These are phyloP conservation scores for Odocoileus virginianus DNA, from an alignment of 2,113 vertebrate genomes.

Conservation along the genomic window DNA sequence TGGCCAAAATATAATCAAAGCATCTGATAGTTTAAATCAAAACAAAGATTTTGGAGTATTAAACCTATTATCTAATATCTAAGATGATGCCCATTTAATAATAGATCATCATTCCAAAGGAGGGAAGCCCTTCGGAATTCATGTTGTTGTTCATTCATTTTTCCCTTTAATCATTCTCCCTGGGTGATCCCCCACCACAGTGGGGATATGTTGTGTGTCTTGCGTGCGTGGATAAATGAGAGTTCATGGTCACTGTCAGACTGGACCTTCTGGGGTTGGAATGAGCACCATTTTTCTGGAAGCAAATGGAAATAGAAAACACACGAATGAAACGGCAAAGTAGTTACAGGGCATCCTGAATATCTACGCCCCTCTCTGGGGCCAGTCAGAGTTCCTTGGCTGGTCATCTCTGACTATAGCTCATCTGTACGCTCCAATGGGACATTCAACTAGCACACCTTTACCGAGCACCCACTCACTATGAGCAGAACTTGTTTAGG, in stretches of 20 bases:
- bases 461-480: not conserved
- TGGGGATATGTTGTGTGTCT: not conserved
- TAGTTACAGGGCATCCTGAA: not conserved
- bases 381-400: not conserved
- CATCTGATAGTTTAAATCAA: not conserved
- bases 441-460: not conserved
- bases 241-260: not conserved
- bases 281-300: not conserved
- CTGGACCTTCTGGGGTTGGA: not conserved
- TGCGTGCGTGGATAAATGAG: accelerated
- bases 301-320: not conserved
- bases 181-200: too few species aligned
- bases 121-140: not conserved
- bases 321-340: not conserved
- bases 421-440: not conserved
- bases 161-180: not conserved
- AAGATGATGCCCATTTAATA: not conserved
- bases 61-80: not conserved
- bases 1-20: not conserved
- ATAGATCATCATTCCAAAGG: not conserved
- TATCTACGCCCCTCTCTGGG: accelerated
- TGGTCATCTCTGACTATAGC: not conserved
- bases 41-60: not conserved
- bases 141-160: not conserved
- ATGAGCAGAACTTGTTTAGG: not conserved